Evolutionary conservation across 2,888 invertebrate species (phyloP).

Genomic region (Eristalis arbustorum): DNA sequence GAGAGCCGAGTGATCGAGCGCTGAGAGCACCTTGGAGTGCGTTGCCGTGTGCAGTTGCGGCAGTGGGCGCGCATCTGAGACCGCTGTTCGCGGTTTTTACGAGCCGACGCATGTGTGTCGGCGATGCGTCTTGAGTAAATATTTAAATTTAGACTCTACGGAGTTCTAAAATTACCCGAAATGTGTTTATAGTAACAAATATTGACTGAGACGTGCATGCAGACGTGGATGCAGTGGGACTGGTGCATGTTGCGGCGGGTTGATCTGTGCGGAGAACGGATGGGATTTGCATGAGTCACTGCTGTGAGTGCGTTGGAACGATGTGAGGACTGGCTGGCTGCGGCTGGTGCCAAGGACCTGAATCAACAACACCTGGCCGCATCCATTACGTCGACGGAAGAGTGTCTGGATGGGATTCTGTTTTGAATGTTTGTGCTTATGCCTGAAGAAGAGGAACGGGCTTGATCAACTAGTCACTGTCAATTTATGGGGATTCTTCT

Average conservation of each 20-base stretch:
- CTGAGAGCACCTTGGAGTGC: slow-evolving; percentile 22
- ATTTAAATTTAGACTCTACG: slow-evolving; percentile 45
- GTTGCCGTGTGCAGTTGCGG: background rate
- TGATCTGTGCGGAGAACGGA: background rate
- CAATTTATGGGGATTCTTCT: too few species aligned
- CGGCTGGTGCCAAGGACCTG: background rate
- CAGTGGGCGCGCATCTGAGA: background rate
- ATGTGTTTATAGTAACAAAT: slow-evolving; percentile 52
- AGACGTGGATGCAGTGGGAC: background rate
- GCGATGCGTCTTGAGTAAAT: slow-evolving; percentile 48
- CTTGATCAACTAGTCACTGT: too few species aligned
- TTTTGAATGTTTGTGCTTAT: background rate
- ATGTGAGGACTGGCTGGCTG: background rate
- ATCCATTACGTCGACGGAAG: background rate
- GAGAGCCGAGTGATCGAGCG: background rate
- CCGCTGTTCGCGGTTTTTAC: background rate
- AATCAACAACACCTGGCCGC: background rate
- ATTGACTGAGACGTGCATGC: slow-evolving; percentile 23
- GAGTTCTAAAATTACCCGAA: slow-evolving; percentile 52
- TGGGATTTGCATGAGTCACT: background rate
- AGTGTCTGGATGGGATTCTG: background rate
- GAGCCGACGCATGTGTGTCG: slow-evolving; percentile 38
- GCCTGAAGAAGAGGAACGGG: too few species aligned
- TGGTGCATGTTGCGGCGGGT: background rate
- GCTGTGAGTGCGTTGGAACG: background rate